Conservation (phyloP, 2,113 vertebrate genomes). For the Strigops habroptila region DNA sequence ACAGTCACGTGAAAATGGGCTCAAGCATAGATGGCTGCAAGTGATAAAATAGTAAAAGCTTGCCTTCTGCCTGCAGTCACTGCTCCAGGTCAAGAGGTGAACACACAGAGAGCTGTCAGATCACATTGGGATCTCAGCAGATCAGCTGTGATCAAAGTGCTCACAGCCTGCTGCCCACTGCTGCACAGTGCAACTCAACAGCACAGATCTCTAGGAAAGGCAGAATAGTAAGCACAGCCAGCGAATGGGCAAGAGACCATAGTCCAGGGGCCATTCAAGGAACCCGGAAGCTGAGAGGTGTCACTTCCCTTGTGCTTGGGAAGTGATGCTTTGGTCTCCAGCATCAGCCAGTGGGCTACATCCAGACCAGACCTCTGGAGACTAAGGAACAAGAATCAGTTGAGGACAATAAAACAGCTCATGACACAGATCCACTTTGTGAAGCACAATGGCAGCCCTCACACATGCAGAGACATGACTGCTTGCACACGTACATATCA, state of each 20-base stretch:
- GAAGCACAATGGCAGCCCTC: background rate
- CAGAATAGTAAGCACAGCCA: background rate
- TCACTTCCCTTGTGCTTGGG: background rate
- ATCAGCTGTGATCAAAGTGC: background rate
- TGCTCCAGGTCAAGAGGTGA: background rate
- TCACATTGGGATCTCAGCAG: background rate
- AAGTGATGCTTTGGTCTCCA: background rate
- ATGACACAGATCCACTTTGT: background rate
- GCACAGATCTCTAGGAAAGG: background rate
- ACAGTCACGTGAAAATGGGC: background rate
- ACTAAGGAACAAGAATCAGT: background rate
- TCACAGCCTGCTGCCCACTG: fast-evolving
- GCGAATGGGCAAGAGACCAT: background rate
- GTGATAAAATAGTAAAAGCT: background rate
- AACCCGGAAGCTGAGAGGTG: background rate
- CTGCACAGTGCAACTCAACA: fast-evolving
- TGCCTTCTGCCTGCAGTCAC: background rate
- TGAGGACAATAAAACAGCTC: background rate
- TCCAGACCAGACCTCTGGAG: background rate
- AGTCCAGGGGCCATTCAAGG: background rate
- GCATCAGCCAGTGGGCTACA: background rate
- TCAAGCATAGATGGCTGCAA: background rate
- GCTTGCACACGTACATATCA: background rate
- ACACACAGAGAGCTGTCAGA: background rate
- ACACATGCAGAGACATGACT: background rate